Evolutionary conservation across 2,888 invertebrate species (phyloP).

Genomic region (Dione juno): DNA sequence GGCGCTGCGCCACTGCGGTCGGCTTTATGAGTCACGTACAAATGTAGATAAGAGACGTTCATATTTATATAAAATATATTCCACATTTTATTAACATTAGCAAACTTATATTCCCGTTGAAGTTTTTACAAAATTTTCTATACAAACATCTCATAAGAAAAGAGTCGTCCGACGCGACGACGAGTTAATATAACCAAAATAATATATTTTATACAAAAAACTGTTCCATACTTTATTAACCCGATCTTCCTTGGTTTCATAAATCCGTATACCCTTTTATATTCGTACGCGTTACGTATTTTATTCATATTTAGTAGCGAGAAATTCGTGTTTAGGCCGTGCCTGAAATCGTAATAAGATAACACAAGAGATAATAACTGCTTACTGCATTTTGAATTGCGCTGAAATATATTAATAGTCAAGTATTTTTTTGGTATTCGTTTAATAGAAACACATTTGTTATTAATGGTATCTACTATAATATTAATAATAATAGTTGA

Average conservation of each 20-base stretch:
- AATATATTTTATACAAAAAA: constrained; percentile 26
- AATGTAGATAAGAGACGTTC: neutral
- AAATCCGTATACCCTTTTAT: constrained; percentile 45
- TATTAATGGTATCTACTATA: neutral
- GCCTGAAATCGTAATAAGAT: constrained; percentile 42
- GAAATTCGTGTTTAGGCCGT: constrained; percentile 39
- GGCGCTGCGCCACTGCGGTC: too few species aligned
- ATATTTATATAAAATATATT: too few species aligned
- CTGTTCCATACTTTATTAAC: constrained; percentile 43
- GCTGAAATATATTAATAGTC: neutral
- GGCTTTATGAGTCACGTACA: too few species aligned
- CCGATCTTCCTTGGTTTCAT: constrained; percentile 41
- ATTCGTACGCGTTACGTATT: constrained; percentile 42
- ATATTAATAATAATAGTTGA: too few species aligned
- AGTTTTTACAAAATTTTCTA: constrained; percentile 4
- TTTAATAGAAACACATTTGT: neutral
- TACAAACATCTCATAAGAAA: constrained; percentile 23
- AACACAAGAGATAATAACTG: constrained; percentile 30
- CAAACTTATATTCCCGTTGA: neutral
- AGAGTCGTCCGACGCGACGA: neutral
- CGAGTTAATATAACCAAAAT: constrained; percentile 38
- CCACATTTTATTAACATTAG: neutral
- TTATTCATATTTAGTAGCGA: constrained; percentile 45
- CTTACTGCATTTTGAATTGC: constrained; percentile 26
- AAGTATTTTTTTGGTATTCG: neutral